Base-by-base conservation (phyloP, 2,888 invertebrate species). In the Calliphora vomitoria region DNA sequence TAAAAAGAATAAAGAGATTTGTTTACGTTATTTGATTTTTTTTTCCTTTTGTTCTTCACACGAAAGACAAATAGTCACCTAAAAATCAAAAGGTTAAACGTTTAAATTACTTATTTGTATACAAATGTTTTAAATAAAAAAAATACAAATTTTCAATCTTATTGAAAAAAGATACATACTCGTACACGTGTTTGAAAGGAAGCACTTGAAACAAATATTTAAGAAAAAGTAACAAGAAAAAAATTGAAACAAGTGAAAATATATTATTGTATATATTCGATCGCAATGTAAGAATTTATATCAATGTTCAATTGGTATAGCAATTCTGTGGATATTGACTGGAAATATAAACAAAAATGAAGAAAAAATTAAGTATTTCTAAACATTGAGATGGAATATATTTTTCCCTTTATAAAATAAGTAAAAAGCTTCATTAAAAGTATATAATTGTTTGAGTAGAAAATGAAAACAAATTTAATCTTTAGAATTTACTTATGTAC, bases 51-150 rank as follows among this genome's bases (percentile, higher is more conserved):
- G 38, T 76, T 78, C 35, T 80, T 74, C 41, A 35, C 41, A 69
- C 74, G 44, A 80, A 75, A 85, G 80, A 71, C 69, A 85, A 85
- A 76, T 81, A 85, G 80, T 85, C 85, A 85, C 85, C 75, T 62
- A 44, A 75, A 75, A 85, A 55, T 69, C 75, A 62, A 81, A 81
- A 81, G 62, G 75, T 74, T 85, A 68, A 74, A 79, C 50, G 13
- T 20, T n/a, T 41, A 38, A 75, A 53, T 53, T 20, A 18, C n/a
- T 53, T 44, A 75, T 75, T 79, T 78, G 38, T 66, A 84, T 68
- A 58, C 10, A 84, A 72, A 18, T 18, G n/a, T 53, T n/a, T 35
- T 31, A 31, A 18, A 31, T 8, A 31, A 31, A 50, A 31, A 20
- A 11, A n/a, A 31, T n/a, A 20, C 8, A 25, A 8, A 31, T 11